phyloP scores from a whole-genome alignment of 2,888 invertebrate genomes.

The Nezara viridula region DNA sequence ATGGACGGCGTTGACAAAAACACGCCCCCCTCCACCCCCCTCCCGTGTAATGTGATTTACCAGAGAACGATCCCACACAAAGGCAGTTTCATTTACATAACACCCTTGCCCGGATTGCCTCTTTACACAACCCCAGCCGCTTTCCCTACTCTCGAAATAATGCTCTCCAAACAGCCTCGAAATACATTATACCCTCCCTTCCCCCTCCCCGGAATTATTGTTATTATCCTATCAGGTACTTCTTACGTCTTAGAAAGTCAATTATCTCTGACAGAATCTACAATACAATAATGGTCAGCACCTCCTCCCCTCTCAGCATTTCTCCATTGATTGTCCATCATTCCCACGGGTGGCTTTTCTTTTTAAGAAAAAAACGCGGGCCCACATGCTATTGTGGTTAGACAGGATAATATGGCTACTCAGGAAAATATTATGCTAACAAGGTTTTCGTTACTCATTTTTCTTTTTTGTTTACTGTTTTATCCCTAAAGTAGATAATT shows the following conservation, averaged over 20 bases:
- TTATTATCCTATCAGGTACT: conserved; percentile 28
- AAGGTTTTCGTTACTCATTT: conserved; percentile 25
- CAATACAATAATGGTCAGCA: neutral
- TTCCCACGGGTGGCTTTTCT: conserved; percentile 30
- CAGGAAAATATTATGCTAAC: conserved; percentile 37
- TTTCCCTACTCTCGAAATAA: conserved; percentile 49
- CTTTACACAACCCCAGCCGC: conserved; percentile 45
- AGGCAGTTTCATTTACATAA: conserved; percentile 40
- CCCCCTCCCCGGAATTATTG: conserved; percentile 28
- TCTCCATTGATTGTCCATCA: conserved; percentile 31
- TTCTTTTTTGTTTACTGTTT: conserved; percentile 20
- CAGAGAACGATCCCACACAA: conserved; percentile 50
- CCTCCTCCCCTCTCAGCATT: neutral
- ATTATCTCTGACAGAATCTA: conserved; percentile 34
- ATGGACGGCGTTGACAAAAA: conserved; percentile 41
- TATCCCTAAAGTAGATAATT: conserved; percentile 19
- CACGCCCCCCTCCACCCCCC: neutral
- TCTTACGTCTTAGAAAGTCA: conserved; percentile 38
- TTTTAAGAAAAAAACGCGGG: neutral
- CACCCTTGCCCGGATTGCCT: neutral
- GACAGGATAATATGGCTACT: conserved; percentile 35
- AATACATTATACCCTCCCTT: conserved; percentile 39
- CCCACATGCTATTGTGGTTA: neutral
- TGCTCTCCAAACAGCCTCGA: neutral
- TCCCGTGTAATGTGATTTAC: conserved; percentile 54